phyloP scores from a whole-genome alignment of 2,797 vertebrate genomes.

The Lophotriccus pileatus region DNA sequence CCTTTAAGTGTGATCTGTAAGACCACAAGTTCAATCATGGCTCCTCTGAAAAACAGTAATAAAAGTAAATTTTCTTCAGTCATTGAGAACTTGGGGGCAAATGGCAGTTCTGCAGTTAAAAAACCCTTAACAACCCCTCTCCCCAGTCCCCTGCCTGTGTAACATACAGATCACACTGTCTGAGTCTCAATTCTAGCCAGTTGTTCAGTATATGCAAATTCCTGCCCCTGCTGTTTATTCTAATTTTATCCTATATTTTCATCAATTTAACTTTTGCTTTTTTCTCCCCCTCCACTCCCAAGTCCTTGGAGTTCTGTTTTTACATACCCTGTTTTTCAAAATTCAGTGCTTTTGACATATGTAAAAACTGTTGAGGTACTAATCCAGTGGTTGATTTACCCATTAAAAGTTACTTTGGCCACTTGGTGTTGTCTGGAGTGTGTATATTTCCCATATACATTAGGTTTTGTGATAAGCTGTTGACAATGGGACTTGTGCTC shows the following conservation, averaged over 20 bases:
- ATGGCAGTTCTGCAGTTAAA: background rate
- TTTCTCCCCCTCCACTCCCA: background rate
- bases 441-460: background rate
- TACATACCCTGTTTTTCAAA: background rate
- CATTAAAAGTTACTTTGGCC: background rate
- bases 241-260: background rate
- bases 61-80: background rate
- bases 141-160: background rate
- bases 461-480: background rate
- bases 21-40: background rate
- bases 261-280: background rate
- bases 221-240: background rate
- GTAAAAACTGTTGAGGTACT: background rate
- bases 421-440: background rate
- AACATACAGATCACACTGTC: background rate
- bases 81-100: background rate
- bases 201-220: background rate
- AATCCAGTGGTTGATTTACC: background rate
- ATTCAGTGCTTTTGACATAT: background rate
- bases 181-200: background rate
- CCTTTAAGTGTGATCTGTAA: background rate
- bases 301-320: background rate
- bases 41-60: background rate
- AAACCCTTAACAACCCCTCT: background rate
- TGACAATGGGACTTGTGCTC: background rate